Conservation (phyloP, 1,140 invertebrate genomes). For the Drosophila guanche region DNA sequence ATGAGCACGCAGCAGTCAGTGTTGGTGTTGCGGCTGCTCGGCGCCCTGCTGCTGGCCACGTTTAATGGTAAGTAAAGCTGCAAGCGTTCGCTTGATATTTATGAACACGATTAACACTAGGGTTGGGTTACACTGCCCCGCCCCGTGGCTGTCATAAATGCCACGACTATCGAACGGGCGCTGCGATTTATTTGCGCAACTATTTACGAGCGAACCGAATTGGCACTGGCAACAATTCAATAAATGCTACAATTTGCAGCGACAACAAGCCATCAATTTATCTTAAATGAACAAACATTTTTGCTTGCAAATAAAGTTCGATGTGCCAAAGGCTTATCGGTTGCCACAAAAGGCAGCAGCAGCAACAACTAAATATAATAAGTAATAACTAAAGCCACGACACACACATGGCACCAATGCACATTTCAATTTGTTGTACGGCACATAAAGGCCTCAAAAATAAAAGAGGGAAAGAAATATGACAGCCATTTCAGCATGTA, state of each 20-base stretch:
- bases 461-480: not conserved
- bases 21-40: slow-evolving; percentile 36
- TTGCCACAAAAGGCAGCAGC: slow-evolving; percentile 63
- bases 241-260: slow-evolving; percentile 78
- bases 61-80: slow-evolving; percentile 60
- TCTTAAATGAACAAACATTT: slow-evolving; percentile 82
- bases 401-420: slow-evolving; percentile 46
- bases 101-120: slow-evolving; percentile 67
- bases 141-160: slow-evolving; percentile 53
- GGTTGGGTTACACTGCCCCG: slow-evolving; percentile 9
- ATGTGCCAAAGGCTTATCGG: slow-evolving; percentile 74
- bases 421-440: slow-evolving; percentile 65
- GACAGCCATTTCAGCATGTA: slow-evolving; percentile 16
- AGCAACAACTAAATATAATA: slow-evolving; percentile 39
- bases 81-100: slow-evolving; percentile 52
- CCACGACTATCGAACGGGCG: slow-evolving; percentile 47
- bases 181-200: slow-evolving; percentile 73
- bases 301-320: slow-evolving; percentile 65
- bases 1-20: slow-evolving; percentile 42
- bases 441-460: slow-evolving; percentile 20
- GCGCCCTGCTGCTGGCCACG: slow-evolving; percentile 40
- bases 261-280: slow-evolving; percentile 80
- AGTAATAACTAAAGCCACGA: slow-evolving; percentile 45
- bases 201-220: slow-evolving; percentile 62
- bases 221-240: slow-evolving; percentile 63